Conservation (phyloP, 2,797 vertebrate species). For the Mycteria americana region DNA sequence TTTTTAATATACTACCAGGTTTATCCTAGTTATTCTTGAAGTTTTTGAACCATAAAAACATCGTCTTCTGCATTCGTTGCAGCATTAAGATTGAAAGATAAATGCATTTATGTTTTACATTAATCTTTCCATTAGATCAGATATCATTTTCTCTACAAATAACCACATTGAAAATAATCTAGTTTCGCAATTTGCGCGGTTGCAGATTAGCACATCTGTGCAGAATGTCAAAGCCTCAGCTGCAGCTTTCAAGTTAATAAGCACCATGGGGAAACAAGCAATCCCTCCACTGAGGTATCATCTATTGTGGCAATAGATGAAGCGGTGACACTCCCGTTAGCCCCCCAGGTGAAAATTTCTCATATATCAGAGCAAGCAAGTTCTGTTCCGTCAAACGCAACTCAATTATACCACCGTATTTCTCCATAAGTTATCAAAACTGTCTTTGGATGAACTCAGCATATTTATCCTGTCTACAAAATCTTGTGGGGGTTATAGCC, state of each 20-base stretch:
- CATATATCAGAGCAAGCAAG: not conserved
- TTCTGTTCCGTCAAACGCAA: not conserved
- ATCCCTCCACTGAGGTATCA: not conserved
- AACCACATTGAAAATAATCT: constrained; percentile 21
- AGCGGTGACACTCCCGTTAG: not conserved
- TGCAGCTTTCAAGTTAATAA: constrained; percentile 55
- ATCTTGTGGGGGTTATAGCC: not conserved
- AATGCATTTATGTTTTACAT: not conserved
- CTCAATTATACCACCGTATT: not conserved
- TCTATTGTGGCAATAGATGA: not conserved
- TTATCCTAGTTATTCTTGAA: not conserved
- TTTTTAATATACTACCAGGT: not conserved
- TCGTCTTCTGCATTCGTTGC: not conserved
- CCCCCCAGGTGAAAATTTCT: constrained; percentile 5
- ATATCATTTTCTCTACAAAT: constrained; percentile 10
- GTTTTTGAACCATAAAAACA: not conserved
- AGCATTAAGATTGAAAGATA: not conserved
- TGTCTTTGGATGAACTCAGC: not conserved
- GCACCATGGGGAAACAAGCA: constrained; percentile 34
- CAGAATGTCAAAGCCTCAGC: constrained; percentile 33
- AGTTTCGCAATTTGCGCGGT: constrained; percentile 23
- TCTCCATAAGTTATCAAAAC: not conserved
- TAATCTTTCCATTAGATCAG: constrained; percentile 10
- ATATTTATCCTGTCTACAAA: not conserved
- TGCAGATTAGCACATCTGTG: constrained; percentile 41